Conservation (phyloP, 2,888 invertebrate species). For the Adela reaumurella region DNA sequence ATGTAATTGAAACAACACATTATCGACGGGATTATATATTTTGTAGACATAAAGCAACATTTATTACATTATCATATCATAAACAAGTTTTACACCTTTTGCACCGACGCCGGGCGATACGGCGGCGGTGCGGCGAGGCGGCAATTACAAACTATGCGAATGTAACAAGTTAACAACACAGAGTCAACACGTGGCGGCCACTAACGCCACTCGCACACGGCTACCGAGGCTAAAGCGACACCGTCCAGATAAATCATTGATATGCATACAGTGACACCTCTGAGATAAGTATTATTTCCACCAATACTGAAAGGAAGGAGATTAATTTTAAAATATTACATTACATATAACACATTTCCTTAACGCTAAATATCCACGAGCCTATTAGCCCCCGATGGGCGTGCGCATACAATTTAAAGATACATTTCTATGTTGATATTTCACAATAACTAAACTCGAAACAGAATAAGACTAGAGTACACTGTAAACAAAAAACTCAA, state of each 20-base stretch:
- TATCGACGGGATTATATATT: conserved; percentile 54
- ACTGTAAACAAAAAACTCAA: conserved; percentile 21
- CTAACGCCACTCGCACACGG: neutral
- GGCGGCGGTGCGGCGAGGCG: conserved; percentile 25
- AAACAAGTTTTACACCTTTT: conserved; percentile 32
- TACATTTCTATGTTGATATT: conserved; percentile 44
- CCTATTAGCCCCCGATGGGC: conserved; percentile 33
- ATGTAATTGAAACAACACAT: conserved; percentile 31
- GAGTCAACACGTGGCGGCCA: conserved; percentile 15
- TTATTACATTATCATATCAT: conserved; percentile 52
- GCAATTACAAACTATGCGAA: conserved; percentile 39
- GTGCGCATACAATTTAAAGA: conserved; percentile 46
- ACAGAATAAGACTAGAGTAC: conserved; percentile 58
- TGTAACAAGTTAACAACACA: conserved; percentile 48
- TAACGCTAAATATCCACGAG: conserved; percentile 50
- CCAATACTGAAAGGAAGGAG: conserved; percentile 51
- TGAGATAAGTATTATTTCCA: neutral
- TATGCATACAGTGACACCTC: neutral
- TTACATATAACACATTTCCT: conserved; percentile 51
- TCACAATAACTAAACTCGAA: conserved; percentile 23
- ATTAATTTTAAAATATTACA: conserved; percentile 43
- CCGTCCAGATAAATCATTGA: neutral
- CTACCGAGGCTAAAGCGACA: neutral
- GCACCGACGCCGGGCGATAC: conserved; percentile 16
- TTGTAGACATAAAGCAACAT: conserved; percentile 59